Evolutionary conservation across 2,888 invertebrate genomes (phyloP), one percentile per base, ranked within the genome.

Genomic region (Caenorhabditis zanzibari): DNA sequence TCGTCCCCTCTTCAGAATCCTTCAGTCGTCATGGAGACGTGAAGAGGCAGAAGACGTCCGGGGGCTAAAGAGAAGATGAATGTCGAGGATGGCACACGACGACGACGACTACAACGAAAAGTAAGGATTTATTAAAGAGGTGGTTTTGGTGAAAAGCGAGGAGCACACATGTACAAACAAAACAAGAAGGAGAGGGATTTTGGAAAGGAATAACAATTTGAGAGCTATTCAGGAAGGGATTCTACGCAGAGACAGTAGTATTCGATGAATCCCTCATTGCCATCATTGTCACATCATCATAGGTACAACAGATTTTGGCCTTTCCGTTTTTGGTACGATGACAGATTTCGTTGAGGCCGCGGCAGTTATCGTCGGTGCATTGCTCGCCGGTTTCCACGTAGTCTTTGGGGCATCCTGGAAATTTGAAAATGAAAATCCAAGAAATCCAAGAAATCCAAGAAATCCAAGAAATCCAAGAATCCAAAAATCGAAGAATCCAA

Each of bases 381-480:
- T 82, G 72, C 64, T 90, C 85, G 2, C 91, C 91, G 12, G 91
- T 91, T 66, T 91, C 91, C 6, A 90, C 90, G 76, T 88, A 88
- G 56, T 87, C 87, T 44, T 88, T 85, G 12, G 91, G 91, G 68
- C 91, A 91, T 54, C 88, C 90, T 90, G 84, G n/a, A 85, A 59
- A 26, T 26, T 12, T 54, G 52, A 54, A 54, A 12, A 26, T 22
- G 4, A 22, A 22, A 10, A 5, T 44, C 14, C 10, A 10, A 19
- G 4, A 12, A 12, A 38, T 38, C 38, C 2, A 38, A 10, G 38
- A 12, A 10, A n/a, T n/a, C 12, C 38, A 10, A 12, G 12, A 38
- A 12, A 10, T 38, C 38, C 10, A 10, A 12, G 12, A 14, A 12
- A 38, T 38, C 38, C 12, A 10, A 12, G 6, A 38, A 38, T 38